Evolutionary conservation across 2,797 vertebrate genomes (phyloP), one percentile per base, ranked within the genome.

Genomic region (Malacoraja senta): DNA sequence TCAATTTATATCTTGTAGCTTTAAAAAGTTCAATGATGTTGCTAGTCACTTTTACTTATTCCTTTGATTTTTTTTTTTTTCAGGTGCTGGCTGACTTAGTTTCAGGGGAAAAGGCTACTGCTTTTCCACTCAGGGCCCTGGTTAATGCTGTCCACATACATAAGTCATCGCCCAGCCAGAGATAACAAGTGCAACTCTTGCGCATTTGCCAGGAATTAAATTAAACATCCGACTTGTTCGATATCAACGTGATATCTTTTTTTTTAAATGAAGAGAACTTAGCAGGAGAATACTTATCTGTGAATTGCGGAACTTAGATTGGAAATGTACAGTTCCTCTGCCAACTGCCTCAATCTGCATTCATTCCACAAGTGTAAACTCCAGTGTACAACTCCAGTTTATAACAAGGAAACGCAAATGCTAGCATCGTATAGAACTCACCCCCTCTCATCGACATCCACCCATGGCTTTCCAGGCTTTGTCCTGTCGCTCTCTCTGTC

Each of bases 11-110:
- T 96, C 95, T 95, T 93, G 94, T 12, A 32, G 95, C 95, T 96
- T 95, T 95, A 96, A 96, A 97, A 96, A 95, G 86, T 94, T 95
- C 93, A 92, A 94, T 95, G 94, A 96, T 95, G 95, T 95, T 96
- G 94, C 94, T 94, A 94, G 94, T 93, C 94, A 95, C 93, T 95
- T 95, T 95, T 95, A 95, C 94, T 95, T 96, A 95, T 93, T 94
- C 94, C 94, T 96, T 95, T 96, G 95, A 96, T 96, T 96, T 96
- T 94, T 74, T 95, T 74, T 95, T 95, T 74, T 95, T 95, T 93
- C 94, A 95, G 94, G 93, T 86, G 93, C 93, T 93, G 93, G 93
- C 94, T 94, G 95, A 95, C 94, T 95, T 94, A n/a, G 94, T 95
- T 53, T 95, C 94, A 94, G 94, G 93, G 93, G 44, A 53, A 76